These are phyloP conservation scores for Anguilla pacifica DNA, from an alignment of 2,797 vertebrate species.

Conservation along the genomic window DNA sequence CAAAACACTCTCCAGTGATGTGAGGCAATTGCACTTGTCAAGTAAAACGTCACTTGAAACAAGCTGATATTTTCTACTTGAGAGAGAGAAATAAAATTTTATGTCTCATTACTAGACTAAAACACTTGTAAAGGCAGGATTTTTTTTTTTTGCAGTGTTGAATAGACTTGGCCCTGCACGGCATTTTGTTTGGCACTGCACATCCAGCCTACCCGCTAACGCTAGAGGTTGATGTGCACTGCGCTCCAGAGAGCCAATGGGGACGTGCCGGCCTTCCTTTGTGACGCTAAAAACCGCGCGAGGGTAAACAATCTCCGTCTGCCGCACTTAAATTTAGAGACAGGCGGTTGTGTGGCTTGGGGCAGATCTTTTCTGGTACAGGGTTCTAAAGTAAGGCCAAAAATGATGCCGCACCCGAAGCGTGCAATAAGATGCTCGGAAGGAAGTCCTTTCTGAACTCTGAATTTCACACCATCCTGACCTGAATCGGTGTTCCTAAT, in stretches of 20 bases:
- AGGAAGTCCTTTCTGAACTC: not conserved
- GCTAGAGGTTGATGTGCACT: not conserved
- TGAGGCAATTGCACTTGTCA: no score
- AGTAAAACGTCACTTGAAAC: no score
- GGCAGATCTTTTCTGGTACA: not conserved
- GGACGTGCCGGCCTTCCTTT: not conserved
- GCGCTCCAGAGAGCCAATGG: not conserved
- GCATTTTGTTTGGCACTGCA: not conserved
- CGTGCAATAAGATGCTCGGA: not conserved
- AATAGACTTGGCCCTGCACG: not conserved
- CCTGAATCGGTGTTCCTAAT: not conserved
- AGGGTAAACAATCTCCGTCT: not conserved
- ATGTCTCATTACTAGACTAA: no score
- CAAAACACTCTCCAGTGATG: no score
- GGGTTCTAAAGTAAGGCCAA: constrained; percentile 2
- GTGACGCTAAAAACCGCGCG: not conserved
- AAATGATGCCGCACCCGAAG: not conserved
- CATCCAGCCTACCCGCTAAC: not conserved
- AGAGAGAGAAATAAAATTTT: no score
- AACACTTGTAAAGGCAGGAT: no score
- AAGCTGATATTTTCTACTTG: no score
- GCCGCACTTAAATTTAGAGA: constrained; percentile 1
- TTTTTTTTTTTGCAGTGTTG: no score
- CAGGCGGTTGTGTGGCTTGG: not conserved
- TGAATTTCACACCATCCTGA: not conserved